These are phyloP conservation scores for Rhodophaea formosa DNA, from an alignment of 2,888 invertebrate species.

Conservation along the genomic window DNA sequence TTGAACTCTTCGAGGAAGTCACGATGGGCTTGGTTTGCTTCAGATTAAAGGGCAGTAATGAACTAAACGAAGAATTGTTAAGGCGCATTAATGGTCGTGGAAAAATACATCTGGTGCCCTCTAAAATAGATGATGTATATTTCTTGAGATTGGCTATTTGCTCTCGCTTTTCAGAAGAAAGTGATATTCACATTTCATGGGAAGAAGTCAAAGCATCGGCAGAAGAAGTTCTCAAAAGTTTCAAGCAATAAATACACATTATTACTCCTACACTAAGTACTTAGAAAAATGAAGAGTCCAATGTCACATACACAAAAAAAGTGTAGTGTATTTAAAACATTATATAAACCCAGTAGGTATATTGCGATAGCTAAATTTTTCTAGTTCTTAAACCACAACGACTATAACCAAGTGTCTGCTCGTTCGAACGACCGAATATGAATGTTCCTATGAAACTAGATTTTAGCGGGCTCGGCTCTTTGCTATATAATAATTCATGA, in stretches of 20 bases:
- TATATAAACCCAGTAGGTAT: too few relatives aligned
- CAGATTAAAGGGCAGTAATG: constrained; percentile 92
- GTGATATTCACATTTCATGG: constrained; percentile 93
- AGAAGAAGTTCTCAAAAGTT: constrained; percentile 81
- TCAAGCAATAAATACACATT: constrained; percentile 18
- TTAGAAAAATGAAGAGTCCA: too few relatives aligned
- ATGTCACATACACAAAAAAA: too few relatives aligned
- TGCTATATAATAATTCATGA: too few relatives aligned
- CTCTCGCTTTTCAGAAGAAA: constrained; percentile 89
- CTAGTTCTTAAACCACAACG: too few relatives aligned
- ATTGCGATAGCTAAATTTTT: too few relatives aligned
- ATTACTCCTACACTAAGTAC: not conserved
- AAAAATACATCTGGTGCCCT: constrained; percentile 95
- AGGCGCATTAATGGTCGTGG: constrained; percentile 94
- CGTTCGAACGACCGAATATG: too few relatives aligned
- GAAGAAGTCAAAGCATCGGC: constrained; percentile 89
- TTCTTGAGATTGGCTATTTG: constrained; percentile 95
- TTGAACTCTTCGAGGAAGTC: constrained; percentile 94
- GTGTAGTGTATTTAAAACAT: too few relatives aligned
- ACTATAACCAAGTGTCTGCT: too few relatives aligned
- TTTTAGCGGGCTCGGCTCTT: too few relatives aligned
- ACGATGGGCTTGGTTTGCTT: constrained; percentile 98
- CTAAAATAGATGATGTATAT: constrained; percentile 90
- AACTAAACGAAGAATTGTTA: constrained; percentile 89
- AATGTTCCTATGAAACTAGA: too few relatives aligned